A percentile compares a stretch with the other conserved stretches of the same genome.
Conservation (phyloP, 2,113 vertebrate genomes). For the Sylvietta virens region DNA sequence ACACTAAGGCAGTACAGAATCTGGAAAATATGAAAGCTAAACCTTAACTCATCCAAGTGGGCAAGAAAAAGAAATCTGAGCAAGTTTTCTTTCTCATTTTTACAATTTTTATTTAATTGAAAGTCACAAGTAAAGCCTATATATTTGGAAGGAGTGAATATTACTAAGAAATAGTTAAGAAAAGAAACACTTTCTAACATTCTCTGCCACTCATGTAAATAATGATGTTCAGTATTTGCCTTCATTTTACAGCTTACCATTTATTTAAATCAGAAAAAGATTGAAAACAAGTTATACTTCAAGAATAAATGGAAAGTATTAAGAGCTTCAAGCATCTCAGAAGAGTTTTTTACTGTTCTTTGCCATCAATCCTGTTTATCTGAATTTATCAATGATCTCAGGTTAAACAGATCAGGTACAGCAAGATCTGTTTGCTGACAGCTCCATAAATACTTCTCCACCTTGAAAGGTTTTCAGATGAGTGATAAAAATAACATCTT, state of each 20-base stretch:
- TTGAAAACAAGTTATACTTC: not conserved
- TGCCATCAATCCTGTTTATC: slow-evolving; percentile 35
- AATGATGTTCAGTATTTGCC: not conserved
- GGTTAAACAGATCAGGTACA: slow-evolving; percentile 23
- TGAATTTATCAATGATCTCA: slow-evolving; percentile 6
- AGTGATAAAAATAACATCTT: slow-evolving; percentile 35
- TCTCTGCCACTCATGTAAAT: not conserved
- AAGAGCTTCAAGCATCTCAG: slow-evolving; percentile 49
- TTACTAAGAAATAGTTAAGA: not conserved
- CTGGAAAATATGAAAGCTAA: not conserved
- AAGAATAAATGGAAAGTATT: not conserved
- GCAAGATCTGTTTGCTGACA: slow-evolving; percentile 46
- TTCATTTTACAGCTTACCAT: not conserved
- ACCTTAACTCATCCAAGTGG: not conserved
- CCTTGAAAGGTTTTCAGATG: slow-evolving; percentile 31
- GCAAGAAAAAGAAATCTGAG: not conserved
- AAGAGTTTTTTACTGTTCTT: slow-evolving; percentile 22
- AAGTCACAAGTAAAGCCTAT: not conserved
- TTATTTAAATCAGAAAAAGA: not conserved
- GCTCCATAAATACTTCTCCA: slow-evolving; percentile 55
- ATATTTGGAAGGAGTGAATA: not conserved
- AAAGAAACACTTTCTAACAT: not conserved
- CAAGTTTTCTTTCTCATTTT: not conserved
- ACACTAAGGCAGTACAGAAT: not conserved
- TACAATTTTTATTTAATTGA: not conserved